Evolutionary conservation across 2,888 invertebrate genomes (phyloP), one percentile per base, ranked within the genome.

Genomic region (Agriopis leucophaearia): DNA sequence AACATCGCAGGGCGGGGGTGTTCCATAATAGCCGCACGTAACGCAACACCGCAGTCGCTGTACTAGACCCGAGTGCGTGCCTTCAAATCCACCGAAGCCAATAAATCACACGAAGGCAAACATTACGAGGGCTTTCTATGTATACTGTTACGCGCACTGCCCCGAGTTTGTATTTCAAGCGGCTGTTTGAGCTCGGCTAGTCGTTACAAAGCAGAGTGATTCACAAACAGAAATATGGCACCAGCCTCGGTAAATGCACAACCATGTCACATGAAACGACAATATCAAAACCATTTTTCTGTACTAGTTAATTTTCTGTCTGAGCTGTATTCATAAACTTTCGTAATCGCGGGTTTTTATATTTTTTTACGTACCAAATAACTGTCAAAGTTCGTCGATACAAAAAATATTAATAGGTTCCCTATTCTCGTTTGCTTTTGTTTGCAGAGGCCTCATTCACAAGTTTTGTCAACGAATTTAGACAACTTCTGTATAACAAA

Each of bases 21-120:
- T 79, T 78, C 76, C 85, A 27, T 27, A 86, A 88, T 85, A 87
- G 85, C 79, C 78, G 75, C 77, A 75, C 81, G 92, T 91, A 92
- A 92, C 86, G 81, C 82, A 85, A 92, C 88, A 92, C 91, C 88
- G 79, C 79, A 74, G 45, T 54, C 36, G 52, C 74, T 76, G 75
- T 76, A 78, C 76, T 80, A 78, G 78, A 74, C 51, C 80, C 78
- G 78, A 82, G 82, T 89, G 89, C 90, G 90, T 90, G 91, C 83
- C 86, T 88, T 86, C 88, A 94, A 94, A 94, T 93, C 94, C 94
- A 81, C 81, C 88, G 92, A 90, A 92, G 91, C 92, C 92, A 90
- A 94, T 94, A 94, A 93, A 94, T 93, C 94, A 94, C 94, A 94
- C 94, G 94, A 91, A 94, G 84, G 89, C 89, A 94, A 93, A 93